Conservation (phyloP, 64 coral and sea anemone genomes). For the Actinia tenebrosa region DNA sequence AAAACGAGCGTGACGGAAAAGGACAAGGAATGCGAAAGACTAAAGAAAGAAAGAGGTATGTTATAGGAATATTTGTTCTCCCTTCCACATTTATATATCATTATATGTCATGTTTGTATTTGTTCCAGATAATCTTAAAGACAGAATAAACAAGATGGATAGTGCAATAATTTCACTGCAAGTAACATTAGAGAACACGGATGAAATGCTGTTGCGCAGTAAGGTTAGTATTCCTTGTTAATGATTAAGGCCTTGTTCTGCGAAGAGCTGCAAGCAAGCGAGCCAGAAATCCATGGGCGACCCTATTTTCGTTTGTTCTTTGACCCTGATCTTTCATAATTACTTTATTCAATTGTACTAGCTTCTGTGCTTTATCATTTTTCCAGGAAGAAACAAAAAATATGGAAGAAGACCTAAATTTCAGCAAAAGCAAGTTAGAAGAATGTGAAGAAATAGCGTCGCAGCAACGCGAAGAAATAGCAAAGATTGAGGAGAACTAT, state of each 20-base stretch:
- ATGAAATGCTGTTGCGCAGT: constrained; percentile 70
- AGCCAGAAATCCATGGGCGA: background rate
- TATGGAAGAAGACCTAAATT: background rate
- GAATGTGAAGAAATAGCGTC: background rate
- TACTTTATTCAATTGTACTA: background rate
- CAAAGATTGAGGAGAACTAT: constrained; percentile 1
- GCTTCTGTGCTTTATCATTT: background rate
- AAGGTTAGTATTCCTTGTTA: constrained; percentile 42
- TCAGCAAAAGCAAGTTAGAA: background rate
- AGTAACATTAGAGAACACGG: constrained; percentile 62
- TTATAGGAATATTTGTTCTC: too few relatives aligned
- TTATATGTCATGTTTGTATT: background rate
- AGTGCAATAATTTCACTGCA: constrained; percentile 76
- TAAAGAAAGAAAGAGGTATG: background rate
- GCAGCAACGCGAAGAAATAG: background rate
- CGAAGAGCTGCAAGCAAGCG: background rate
- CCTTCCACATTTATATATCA: background rate
- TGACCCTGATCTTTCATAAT: too few relatives aligned
- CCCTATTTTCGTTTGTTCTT: too few relatives aligned
- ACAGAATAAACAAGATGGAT: constrained; percentile 69
- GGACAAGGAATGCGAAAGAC: background rate
- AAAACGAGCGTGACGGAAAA: background rate
- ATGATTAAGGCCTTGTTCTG: background rate
- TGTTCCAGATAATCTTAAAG: constrained; percentile 43
- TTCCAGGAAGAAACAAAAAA: constrained; percentile 21